phyloP scores from a whole-genome alignment of 2,888 invertebrate genomes.

The Eupithecia vulgata region DNA sequence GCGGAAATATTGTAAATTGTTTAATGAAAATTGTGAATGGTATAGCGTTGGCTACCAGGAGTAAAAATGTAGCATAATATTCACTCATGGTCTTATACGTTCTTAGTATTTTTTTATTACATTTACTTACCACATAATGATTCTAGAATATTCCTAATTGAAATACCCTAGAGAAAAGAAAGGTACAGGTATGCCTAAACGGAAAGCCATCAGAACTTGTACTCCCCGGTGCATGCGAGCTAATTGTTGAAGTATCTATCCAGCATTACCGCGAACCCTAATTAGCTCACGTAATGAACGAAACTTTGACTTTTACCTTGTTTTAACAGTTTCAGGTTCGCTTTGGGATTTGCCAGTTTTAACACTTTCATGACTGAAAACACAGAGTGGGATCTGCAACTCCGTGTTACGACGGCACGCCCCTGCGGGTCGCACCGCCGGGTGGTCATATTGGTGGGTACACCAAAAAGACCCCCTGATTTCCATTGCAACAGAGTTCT shows the following conservation, averaged over 20 bases:
- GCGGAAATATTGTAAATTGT: no score
- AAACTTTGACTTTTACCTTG: not conserved
- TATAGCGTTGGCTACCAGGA: no score
- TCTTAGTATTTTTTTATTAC: not conserved
- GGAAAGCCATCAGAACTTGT: not conserved
- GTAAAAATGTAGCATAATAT: no score
- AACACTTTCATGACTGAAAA: no score
- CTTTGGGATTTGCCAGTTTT: conserved; percentile 11
- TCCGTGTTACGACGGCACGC: no score
- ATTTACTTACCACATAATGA: no score
- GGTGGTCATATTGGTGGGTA: no score
- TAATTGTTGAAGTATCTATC: conserved; percentile 3
- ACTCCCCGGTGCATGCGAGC: not conserved
- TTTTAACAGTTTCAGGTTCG: conserved; percentile 9
- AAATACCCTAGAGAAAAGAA: not conserved
- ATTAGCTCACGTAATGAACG: conserved; percentile 6
- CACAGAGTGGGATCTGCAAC: no score
- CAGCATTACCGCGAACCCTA: not conserved
- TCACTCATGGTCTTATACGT: not conserved
- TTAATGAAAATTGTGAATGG: no score
- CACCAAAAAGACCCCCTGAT: not conserved
- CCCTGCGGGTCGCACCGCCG: no score
- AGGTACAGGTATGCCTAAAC: not conserved
- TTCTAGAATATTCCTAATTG: not conserved
- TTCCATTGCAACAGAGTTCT: not conserved